Percentiles rank a stretch among this genome's conserved stretches.
phyloP scores from a whole-genome alignment of 2,888 invertebrate genomes.

The Listrodromus nycthemerus region DNA sequence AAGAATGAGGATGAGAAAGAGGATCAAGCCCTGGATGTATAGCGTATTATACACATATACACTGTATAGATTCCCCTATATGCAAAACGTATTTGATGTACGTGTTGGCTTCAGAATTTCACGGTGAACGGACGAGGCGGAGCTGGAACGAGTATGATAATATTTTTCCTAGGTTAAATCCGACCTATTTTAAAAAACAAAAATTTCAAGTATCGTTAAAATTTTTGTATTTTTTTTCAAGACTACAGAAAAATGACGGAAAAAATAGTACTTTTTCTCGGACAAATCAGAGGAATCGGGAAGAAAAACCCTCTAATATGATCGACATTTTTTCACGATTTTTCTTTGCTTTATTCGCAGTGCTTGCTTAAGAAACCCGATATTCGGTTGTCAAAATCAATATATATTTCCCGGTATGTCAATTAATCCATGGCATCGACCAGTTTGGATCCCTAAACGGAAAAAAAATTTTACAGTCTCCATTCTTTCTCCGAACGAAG shows the following conservation, averaged over 20 bases:
- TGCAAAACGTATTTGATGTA: neutral
- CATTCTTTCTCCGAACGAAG: neutral
- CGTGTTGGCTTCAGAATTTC: neutral
- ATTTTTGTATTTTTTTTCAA: too few species aligned
- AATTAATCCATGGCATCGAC: too few species aligned
- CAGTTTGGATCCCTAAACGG: neutral
- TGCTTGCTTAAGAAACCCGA: neutral
- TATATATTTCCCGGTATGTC: too few species aligned
- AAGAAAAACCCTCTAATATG: too few species aligned
- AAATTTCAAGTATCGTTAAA: too few species aligned
- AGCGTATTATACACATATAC: neutral
- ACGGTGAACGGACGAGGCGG: too few species aligned
- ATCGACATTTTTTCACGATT: too few species aligned
- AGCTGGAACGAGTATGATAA: neutral
- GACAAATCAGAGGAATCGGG: too few species aligned
- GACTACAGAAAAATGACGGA: too few species aligned
- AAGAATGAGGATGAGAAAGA: constrained; percentile 6
- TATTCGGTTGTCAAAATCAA: too few species aligned
- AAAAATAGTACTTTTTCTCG: too few species aligned
- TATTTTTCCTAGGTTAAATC: neutral
- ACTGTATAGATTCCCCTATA: neutral
- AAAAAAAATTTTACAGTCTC: neutral
- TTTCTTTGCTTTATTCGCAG: neutral
- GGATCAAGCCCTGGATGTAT: neutral
- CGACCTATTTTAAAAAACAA: neutral